Percentiles rank a stretch among this genome's conserved stretches.
These are phyloP conservation scores for Cremastinae sp. DNA, from an alignment of 2,888 invertebrate genomes.

Conservation along the genomic window DNA sequence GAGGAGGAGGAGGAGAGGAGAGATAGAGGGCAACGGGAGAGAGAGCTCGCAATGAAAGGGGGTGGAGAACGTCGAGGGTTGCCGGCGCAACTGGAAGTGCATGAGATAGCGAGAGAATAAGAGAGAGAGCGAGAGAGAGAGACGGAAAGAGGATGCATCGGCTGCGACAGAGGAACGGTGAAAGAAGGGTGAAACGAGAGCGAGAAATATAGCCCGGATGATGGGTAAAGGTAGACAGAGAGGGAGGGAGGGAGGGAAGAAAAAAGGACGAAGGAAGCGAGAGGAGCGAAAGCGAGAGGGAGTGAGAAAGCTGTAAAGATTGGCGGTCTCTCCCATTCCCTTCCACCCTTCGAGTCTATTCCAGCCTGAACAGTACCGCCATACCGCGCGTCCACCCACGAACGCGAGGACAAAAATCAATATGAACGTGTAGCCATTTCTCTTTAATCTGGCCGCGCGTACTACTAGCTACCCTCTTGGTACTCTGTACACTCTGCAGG, in stretches of 20 bases:
- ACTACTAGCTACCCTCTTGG: conserved; percentile 65
- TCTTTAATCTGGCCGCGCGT: conserved; percentile 79
- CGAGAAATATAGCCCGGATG: conserved; percentile 57
- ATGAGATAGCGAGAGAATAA: conserved; percentile 32
- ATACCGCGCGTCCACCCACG: conserved; percentile 71
- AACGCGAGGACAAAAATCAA: conserved; percentile 80
- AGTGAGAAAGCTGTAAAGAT: conserved; percentile 72
- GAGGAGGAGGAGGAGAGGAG: conserved; percentile 51
- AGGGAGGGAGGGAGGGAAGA: conserved; percentile 48
- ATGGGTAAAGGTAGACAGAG: conserved; percentile 40
- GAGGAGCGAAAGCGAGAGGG: conserved; percentile 55
- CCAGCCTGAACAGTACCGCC: conserved; percentile 68
- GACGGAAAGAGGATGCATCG: conserved; percentile 59
- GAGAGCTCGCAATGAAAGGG: conserved; percentile 53
- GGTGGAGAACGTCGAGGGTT: conserved; percentile 35
- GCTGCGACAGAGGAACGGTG: conserved; percentile 59
- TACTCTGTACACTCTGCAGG: conserved; percentile 42
- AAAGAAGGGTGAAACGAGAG: conserved; percentile 65
- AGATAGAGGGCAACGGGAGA: conserved; percentile 58
- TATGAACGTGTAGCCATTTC: conserved; percentile 81
- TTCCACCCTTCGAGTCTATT: conserved; percentile 68
- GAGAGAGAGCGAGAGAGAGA: conserved; percentile 40
- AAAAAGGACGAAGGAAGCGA: conserved; percentile 74
- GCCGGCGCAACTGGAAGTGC: conserved; percentile 12
- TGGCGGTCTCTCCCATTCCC: conserved; percentile 70